phyloP scores from a whole-genome alignment of 2,797 vertebrate species.

The Spondyliosoma cantharus region DNA sequence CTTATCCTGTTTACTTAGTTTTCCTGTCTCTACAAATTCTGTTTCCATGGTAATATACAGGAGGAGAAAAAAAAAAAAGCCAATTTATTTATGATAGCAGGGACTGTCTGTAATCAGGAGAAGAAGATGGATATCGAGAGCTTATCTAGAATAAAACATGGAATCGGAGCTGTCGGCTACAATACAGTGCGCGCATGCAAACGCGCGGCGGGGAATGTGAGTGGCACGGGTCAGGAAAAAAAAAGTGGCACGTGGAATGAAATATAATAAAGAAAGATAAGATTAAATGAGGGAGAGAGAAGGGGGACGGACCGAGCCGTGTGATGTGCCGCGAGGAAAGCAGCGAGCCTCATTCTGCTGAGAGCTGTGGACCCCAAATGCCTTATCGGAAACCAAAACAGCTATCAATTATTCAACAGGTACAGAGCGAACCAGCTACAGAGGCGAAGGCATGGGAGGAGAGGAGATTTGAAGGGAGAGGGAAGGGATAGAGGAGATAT shows the following conservation, averaged over 20 bases:
- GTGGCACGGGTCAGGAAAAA: constrained; percentile 21
- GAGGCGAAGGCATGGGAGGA: constrained; percentile 73
- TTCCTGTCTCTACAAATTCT: constrained; percentile 46
- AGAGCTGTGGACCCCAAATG: constrained; percentile 76
- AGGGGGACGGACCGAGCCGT: constrained; percentile 51
- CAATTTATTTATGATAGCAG: constrained; percentile 57
- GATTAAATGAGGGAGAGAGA: constrained; percentile 21
- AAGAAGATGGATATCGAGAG: constrained; percentile 53
- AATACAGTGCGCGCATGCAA: constrained; percentile 20
- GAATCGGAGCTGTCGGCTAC: constrained; percentile 5
- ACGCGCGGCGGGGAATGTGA: constrained; percentile 30
- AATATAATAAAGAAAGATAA: constrained; percentile 14
- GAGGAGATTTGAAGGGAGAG: constrained; percentile 58
- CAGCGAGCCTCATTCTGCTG: constrained; percentile 67
- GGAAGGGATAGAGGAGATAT: constrained; percentile 41
- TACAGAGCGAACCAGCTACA: constrained; percentile 77
- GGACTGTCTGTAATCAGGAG: constrained; percentile 57
- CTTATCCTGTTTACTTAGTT: constrained; percentile 46
- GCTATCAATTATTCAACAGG: constrained; percentile 85
- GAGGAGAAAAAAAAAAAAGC: constrained; percentile 12
- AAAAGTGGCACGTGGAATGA: constrained; percentile 36
- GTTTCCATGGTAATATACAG: constrained; percentile 71
- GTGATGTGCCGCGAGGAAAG: constrained; percentile 68
- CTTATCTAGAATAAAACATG: constrained; percentile 49
- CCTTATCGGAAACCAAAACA: constrained; percentile 84